These are phyloP conservation scores for Ptychoptera contaminata DNA, from an alignment of 2,888 invertebrate genomes.

Conservation along the genomic window DNA sequence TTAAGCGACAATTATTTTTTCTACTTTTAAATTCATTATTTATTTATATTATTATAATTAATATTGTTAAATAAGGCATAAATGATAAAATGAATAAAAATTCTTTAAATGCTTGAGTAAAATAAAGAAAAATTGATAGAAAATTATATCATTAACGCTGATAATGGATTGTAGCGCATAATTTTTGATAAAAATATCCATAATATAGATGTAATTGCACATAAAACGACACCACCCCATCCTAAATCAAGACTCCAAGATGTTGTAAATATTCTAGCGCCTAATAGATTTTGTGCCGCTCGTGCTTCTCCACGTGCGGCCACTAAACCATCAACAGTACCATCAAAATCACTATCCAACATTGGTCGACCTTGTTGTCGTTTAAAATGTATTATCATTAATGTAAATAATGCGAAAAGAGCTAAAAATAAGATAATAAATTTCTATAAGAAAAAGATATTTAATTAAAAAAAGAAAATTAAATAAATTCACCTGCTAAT, in stretches of 20 bases:
- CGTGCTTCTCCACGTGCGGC: conserved; percentile 34
- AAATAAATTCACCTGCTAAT: conserved; percentile 61
- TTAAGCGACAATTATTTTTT: no score
- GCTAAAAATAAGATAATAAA: conserved; percentile 41
- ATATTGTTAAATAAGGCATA: no score
- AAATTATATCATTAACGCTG: conserved; percentile 47
- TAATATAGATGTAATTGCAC: conserved; percentile 63
- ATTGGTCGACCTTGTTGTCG: conserved; percentile 53
- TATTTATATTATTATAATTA: no score
- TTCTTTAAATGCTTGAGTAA: no score
- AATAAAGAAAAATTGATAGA: no score
- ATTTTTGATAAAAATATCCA: conserved; percentile 84
- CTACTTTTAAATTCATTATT: no score
- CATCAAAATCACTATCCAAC: conserved; percentile 41
- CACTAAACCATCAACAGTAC: conserved; percentile 59
- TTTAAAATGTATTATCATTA: conserved; percentile 87
- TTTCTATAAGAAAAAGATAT: no score
- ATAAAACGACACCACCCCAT: conserved; percentile 74
- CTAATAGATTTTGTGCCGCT: conserved; percentile 39
- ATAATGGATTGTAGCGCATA: conserved; percentile 75
- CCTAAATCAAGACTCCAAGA: conserved; percentile 73
- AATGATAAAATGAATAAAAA: no score
- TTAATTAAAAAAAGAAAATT: no score
- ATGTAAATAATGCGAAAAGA: conserved; percentile 76
- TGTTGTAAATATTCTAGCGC: conserved; percentile 57